Conservation (phyloP, 2,113 vertebrate species). For the Nyctereutes procyonoides region DNA sequence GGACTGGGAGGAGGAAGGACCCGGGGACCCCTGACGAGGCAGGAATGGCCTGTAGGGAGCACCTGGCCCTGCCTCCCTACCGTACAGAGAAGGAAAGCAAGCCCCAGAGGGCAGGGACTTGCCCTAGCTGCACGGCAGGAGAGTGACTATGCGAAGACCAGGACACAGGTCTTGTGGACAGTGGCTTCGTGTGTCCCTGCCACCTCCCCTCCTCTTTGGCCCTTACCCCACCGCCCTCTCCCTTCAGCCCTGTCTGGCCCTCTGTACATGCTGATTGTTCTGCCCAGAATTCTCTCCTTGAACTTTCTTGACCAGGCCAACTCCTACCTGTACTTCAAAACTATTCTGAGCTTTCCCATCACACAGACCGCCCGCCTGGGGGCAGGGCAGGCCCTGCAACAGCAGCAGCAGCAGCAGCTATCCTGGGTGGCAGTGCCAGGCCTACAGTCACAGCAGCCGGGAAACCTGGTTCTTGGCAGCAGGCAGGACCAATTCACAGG, state of each 20-base stretch:
- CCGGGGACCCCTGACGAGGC: not conserved
- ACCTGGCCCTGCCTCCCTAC: not conserved
- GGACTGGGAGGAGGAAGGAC: not conserved
- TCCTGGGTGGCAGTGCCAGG: not conserved
- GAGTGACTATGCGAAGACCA: not conserved
- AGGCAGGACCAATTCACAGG: constrained; percentile 43
- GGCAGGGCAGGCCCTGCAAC: not conserved
- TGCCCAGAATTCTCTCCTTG: not conserved
- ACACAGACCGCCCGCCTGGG: not conserved
- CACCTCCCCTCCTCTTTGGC: not conserved
- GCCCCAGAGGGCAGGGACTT: not conserved
- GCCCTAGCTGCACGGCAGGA: not conserved
- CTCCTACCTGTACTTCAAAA: not conserved
- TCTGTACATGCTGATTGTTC: not conserved
- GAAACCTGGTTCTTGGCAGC: not conserved
- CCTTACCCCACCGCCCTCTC: rapidly evolving
- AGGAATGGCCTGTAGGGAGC: not conserved
- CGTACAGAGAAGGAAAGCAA: not conserved
- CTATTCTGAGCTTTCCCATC: not conserved
- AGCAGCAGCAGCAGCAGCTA: not conserved
- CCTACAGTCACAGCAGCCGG: not conserved
- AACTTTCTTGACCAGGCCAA: not conserved
- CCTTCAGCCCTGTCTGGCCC: not conserved
- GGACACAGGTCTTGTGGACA: not conserved
- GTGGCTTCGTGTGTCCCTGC: rapidly evolving